phyloP scores from a whole-genome alignment of 92 coral and sea anemone genomes.

The Porites rus region DNA sequence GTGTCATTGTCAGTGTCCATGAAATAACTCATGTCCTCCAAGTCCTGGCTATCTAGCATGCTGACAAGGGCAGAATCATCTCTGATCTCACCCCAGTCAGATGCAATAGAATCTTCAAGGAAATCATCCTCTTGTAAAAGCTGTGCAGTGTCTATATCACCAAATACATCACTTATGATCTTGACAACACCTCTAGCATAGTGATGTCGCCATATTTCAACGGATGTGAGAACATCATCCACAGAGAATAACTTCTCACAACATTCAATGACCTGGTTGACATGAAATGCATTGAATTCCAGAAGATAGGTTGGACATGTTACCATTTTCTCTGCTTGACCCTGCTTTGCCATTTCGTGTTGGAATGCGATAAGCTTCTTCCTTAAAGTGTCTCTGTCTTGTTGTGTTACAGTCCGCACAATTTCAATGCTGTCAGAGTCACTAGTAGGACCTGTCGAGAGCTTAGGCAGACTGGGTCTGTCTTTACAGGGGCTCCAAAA shows the following conservation, averaged over 20 bases:
- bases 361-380: neutral
- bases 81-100: constrained; percentile 64
- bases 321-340: constrained; percentile 45
- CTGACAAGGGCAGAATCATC: constrained; percentile 62
- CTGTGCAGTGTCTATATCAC: no score
- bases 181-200: constrained; percentile 36
- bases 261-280: constrained; percentile 60
- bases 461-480: constrained; percentile 8
- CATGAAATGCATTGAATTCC: constrained; percentile 71
- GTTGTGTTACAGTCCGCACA: neutral
- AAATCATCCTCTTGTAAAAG: constrained; percentile 1
- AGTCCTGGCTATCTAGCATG: constrained; percentile 60
- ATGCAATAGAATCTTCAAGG: constrained; percentile 17
- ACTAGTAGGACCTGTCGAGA: neutral
- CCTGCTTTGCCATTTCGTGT: neutral
- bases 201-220: constrained; percentile 71
- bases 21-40: constrained; percentile 40
- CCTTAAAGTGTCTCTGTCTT: neutral
- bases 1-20: constrained; percentile 4
- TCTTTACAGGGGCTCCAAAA: constrained; percentile 38
- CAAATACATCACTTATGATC: no score
- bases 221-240: constrained; percentile 44
- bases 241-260: constrained; percentile 55
- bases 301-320: constrained; percentile 69
- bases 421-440: neutral